Percentiles rank a stretch among this genome's conserved stretches.
These are phyloP conservation scores for Pammene fasciana DNA, from an alignment of 2,888 invertebrate genomes.

Conservation along the genomic window DNA sequence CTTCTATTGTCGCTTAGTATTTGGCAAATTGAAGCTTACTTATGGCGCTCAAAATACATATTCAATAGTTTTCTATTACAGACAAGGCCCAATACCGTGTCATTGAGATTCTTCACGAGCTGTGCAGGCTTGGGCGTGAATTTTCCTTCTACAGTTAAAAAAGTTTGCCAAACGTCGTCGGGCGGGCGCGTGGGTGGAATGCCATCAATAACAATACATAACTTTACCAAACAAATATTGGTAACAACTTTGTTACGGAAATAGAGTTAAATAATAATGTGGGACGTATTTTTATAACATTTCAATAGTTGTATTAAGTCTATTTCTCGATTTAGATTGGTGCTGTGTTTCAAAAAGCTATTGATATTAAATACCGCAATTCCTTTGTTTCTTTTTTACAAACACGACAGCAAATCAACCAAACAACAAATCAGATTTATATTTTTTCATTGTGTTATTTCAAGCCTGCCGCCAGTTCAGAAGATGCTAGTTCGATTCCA, in stretches of 20 bases:
- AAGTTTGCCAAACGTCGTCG: conserved; percentile 40
- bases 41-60: conserved; percentile 7
- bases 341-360: no score
- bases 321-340: background rate
- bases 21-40: background rate
- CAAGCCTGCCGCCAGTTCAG: no score
- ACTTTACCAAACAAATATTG: conserved; percentile 35
- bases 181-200: conserved; percentile 37
- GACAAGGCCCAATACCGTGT: conserved; percentile 32
- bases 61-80: conserved; percentile 41
- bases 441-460: no score
- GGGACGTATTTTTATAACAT: conserved; percentile 3
- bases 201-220: conserved; percentile 30
- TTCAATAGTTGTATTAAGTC: background rate
- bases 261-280: conserved; percentile 23
- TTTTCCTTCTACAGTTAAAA: conserved; percentile 41
- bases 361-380: no score
- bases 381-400: no score
- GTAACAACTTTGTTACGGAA: conserved; percentile 32
- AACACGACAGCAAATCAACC: no score
- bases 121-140: conserved; percentile 40
- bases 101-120: conserved; percentile 42
- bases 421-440: no score
- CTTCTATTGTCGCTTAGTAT: conserved; percentile 14
- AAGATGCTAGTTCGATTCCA: no score